Evolutionary conservation across 1,140 invertebrate species (phyloP), one percentile per base, ranked within the genome.

Genomic region (Aricia agestis): DNA sequence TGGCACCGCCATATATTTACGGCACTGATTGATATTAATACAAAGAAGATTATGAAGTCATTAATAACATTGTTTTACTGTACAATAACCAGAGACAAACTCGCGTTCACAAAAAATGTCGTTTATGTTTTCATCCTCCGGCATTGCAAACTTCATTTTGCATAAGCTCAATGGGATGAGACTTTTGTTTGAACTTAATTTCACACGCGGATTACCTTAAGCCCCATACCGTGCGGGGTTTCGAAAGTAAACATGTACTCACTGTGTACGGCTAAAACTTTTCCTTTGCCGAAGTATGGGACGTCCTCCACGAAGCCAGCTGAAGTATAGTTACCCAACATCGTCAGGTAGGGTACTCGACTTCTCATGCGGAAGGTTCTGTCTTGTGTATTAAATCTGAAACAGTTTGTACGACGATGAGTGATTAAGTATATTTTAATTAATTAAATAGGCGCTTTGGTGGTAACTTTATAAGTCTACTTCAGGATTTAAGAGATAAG

Each of bases 341-440:
- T 18, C 17, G 58, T 59, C 17, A 59, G 18, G 7, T 17, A 18
- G 0, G 58, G 58, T 9, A 59, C 18, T 17, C 58, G 58, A 18
- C n/a, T 59, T 19, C 18, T 59, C n/a, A 59, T 19, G 0, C n/a
- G 58, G 18, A 59, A 17, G 2, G n/a, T 59, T 18, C 9, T 17
- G 58, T 59, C 58, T n/a, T 17, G n/a, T 19, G n/a, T 59, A 18
- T 59, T 59, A 59, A 59, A 59, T 19, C 58, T 59, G 15, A 18
- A 59, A 59, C 19, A 59, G n/a, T 17, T 36, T 36, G 5, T 36
- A 36, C 5, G 9, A 36, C 36, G 0, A 36, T 6, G 36, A 36
- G 1, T 36, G 36, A 36, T 3, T 32, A 32, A 32, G 32, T 3
- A 32, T 32, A 3, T 3, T 32, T 32, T 32, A n/a, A n/a, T n/a